These are phyloP conservation scores for Synaphobranchus kaupii DNA, from an alignment of 2,797 vertebrate species.

Conservation along the genomic window DNA sequence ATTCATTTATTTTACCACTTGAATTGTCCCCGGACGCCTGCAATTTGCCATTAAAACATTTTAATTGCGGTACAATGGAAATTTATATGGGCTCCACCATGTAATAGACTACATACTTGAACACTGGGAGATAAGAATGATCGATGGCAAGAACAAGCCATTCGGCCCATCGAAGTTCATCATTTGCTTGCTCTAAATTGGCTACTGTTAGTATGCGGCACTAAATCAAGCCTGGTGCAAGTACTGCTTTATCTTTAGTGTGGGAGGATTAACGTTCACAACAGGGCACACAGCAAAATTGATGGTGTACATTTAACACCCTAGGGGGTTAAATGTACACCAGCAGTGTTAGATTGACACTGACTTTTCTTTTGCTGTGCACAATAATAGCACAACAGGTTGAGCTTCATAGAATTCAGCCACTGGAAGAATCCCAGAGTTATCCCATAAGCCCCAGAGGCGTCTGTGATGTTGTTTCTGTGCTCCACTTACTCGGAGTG, in stretches of 20 bases:
- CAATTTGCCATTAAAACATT: background rate
- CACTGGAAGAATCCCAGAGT: background rate
- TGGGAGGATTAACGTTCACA: background rate
- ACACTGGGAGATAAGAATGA: background rate
- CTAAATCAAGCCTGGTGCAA: background rate
- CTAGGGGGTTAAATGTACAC: too few species aligned
- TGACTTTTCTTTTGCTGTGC: too few species aligned
- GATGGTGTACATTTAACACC: too few species aligned
- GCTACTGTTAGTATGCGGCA: background rate
- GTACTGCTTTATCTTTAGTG: background rate
- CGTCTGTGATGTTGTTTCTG: background rate
- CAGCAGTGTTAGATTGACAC: too few species aligned
- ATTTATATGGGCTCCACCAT: background rate
- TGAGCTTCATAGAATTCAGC: background rate
- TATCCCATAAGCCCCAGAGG: background rate
- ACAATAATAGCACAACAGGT: background rate
- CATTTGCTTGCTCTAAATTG: background rate
- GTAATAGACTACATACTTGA: background rate
- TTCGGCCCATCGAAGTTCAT: background rate
- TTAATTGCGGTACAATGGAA: background rate
- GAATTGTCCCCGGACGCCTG: background rate
- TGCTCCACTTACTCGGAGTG: background rate
- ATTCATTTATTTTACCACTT: background rate
- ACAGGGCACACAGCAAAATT: background rate
- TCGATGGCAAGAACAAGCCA: background rate